These are phyloP conservation scores for Rhysida immarginata DNA, from an alignment of 1,140 invertebrate genomes.

Conservation along the genomic window DNA sequence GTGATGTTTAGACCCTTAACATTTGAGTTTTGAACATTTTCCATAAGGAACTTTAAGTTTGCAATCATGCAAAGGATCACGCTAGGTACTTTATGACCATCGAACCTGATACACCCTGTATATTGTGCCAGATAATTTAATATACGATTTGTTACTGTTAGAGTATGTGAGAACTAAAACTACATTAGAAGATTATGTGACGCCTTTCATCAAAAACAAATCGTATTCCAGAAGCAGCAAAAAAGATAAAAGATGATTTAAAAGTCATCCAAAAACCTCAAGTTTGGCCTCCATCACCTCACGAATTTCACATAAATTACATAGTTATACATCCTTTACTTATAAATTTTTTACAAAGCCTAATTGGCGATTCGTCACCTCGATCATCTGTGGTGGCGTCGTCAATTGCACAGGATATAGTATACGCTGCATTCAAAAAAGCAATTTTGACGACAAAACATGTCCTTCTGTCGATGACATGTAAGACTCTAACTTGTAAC, in stretches of 20 bases:
- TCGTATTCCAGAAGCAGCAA: not conserved
- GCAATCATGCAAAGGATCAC: no score
- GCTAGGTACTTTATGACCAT: no score
- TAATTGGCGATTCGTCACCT: constrained; percentile 2
- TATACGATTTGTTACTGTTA: not conserved
- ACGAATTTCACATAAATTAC: not conserved
- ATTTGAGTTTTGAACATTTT: no score
- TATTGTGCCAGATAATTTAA: constrained; percentile 7
- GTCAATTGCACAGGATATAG: constrained; percentile 6
- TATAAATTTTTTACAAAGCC: not conserved
- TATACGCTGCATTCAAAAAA: not conserved
- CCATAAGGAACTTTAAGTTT: no score
- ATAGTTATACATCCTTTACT: constrained; percentile 1
- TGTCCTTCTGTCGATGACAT: constrained; percentile 1
- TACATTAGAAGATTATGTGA: not conserved
- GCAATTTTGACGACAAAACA: not conserved
- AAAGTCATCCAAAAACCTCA: constrained; percentile 8
- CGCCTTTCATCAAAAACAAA: not conserved
- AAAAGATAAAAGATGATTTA: constrained; percentile 3
- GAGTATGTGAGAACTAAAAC: not conserved
- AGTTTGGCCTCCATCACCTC: constrained; percentile 10
- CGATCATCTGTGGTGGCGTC: not conserved
- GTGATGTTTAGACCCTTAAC: no score
- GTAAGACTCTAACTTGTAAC: constrained; percentile 14
- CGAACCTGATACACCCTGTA: no score